These are phyloP conservation scores for Cydia amplana DNA, from an alignment of 1,140 invertebrate genomes.

Conservation along the genomic window DNA sequence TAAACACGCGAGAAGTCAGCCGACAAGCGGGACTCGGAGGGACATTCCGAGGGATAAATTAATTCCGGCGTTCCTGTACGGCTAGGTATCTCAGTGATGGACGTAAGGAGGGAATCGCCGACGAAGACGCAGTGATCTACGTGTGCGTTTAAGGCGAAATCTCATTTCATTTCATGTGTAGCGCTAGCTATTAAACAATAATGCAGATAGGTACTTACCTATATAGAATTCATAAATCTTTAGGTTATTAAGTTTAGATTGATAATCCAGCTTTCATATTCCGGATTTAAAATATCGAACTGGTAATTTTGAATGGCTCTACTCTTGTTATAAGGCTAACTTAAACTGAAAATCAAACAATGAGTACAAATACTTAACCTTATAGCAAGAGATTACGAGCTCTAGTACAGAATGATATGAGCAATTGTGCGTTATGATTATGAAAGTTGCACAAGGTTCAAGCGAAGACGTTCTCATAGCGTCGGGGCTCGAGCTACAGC, in stretches of 20 bases:
- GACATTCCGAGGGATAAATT: constrained; percentile 71
- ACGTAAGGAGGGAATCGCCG: constrained; percentile 46
- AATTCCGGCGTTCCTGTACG: constrained; percentile 60
- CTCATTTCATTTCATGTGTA: too few relatives aligned
- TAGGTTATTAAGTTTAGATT: neutral
- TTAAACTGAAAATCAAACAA: too few relatives aligned
- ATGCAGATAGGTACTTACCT: too few relatives aligned
- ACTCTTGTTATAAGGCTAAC: too few relatives aligned
- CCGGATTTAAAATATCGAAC: too few relatives aligned
- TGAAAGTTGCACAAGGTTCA: constrained; percentile 1
- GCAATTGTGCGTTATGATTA: neutral
- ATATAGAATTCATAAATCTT: neutral
- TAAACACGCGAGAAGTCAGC: constrained; percentile 35
- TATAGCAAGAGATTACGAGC: too few relatives aligned
- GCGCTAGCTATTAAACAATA: too few relatives aligned
- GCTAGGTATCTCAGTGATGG: constrained; percentile 62
- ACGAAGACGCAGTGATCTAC: constrained; percentile 6
- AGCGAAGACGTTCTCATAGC: constrained; percentile 12
- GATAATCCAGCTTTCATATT: too few relatives aligned
- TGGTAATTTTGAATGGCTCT: too few relatives aligned
- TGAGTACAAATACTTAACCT: too few relatives aligned
- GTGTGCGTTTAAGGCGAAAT: neutral
- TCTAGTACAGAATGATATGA: too few relatives aligned
- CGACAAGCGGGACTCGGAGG: constrained; percentile 57
- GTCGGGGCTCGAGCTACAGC: constrained; percentile 50